Conservation (phyloP, 2,113 vertebrate species). For the Donacobius atricapilla region DNA sequence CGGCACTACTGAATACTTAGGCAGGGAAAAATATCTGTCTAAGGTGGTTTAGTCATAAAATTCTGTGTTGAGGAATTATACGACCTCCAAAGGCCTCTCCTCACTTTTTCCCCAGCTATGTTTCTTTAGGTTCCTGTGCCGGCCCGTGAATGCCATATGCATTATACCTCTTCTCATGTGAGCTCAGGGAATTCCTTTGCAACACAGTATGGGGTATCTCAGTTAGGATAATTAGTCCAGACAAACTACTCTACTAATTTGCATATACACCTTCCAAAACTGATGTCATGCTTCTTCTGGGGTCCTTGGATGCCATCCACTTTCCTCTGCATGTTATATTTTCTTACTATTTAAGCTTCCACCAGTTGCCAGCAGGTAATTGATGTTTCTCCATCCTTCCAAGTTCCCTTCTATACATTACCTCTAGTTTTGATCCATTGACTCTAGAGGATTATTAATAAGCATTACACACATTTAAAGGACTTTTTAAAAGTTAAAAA, state of each 20-base stretch:
- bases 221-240: slow-evolving; percentile 2
- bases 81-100: neutral
- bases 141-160: neutral
- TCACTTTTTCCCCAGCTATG: fast-evolving
- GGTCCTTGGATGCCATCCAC: neutral
- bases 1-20: neutral
- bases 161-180: neutral
- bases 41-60: neutral
- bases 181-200: neutral
- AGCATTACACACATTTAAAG: neutral
- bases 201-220: neutral
- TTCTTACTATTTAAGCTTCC: neutral
- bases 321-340: neutral
- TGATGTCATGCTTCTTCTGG: neutral
- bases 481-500: neutral
- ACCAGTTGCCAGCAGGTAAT: neutral
- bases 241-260: slow-evolving; percentile 1
- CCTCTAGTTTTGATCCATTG: neutral
- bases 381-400: neutral
- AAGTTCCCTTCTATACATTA: neutral
- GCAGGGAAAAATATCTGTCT: neutral
- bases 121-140: neutral
- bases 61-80: neutral
- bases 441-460: neutral
- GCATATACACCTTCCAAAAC: neutral